Evolutionary conservation across 2,797 vertebrate genomes (phyloP), one percentile per base, ranked within the genome.

Genomic region (Halcyon smyrnensis): DNA sequence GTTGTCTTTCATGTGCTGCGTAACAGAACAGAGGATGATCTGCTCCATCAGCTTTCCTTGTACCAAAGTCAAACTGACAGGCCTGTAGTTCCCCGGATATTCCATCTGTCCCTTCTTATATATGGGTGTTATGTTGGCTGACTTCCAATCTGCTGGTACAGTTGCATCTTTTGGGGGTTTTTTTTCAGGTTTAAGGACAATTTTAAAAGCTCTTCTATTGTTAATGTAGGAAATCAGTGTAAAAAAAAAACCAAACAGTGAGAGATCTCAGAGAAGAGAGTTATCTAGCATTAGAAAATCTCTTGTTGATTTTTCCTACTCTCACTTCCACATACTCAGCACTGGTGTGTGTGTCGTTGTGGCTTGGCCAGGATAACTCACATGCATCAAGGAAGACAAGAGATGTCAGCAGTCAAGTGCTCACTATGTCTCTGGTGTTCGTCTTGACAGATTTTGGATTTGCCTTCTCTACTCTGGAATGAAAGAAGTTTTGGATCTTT

Each of bases 351-450:
- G 12, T 77, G 51, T 37, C 37, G 19, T 19, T 2, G 1, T 41
- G 60, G 16, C 46, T 53, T 59, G 48, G 8, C 18, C 37, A 62
- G 46, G 34, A 62, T 14, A 28, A 23, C 27, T 54, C 32, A 5
- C 0, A 1, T 25, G 21, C 30, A 51, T 7, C 27, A 62, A 56
- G 24, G 16, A 19, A 28, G 14, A 75, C 13, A 69, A 76, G 12
- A 3, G 32, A 34, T 45, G 25, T 4, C 0, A 0, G 34, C 13
- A 54, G n/a, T 6, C 34, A 56, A 59, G 41, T 6, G 18, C 19
- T 85, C 23, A 24, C 32, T n/a, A 1, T 54, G 24, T 25, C 39
- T 68, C 39, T 81, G 43, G 6, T 32, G 27, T 18, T 89, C 30
- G 23, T 43, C 43, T 84, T 50, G 25, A 37, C 27, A 74, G 30